Base-by-base conservation (phyloP, 2,113 vertebrate genomes). In the Mustela nigripes region DNA sequence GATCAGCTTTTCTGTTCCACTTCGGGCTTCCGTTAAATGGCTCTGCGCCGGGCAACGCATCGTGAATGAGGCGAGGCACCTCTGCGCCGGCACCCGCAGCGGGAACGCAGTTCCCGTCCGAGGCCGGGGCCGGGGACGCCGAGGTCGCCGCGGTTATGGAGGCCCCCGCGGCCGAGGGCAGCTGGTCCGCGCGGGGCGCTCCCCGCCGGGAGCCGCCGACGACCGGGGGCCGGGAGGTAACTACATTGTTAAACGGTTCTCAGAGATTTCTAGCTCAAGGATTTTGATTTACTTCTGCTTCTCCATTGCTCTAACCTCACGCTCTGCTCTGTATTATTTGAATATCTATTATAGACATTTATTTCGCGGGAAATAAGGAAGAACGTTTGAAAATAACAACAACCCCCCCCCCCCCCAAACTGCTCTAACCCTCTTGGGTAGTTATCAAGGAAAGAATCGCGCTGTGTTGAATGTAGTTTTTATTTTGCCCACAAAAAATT, bases 141-240 rank as follows among this genome's bases (percentile, higher is more conserved):
- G 5, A 36, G 62, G 67, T 79, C 19, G 24, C 28, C 6, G 22
- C 12, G 4, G 6, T 4, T 1, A 58, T 36, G 50, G 50, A 63
- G 18, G 36, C 39, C 7, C 48, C 21, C 69, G 80, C 7, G 11
- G 81, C 91, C 31, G 1, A 2, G 73, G 60, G 36, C 63, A 5
- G 78, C 21, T 8, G 33, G 69, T 22, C 67, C 0, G 73, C 45
- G 45, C 69, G 0, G 56, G 31, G 58, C 69, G 31, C 63, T 85
- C 76, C 18, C 0, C 3, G 36, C 26, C 42, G 6, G 16, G 12
- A 62, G 39, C 33, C 1, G 69, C 58, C 15, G 14, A 8, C 11
- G 0, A 19, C 53, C 1, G 45, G 56, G 78, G 80, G 79, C 36
- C 94, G 50, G 83, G 87, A 97, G 94, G 97, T 97, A 95, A 97